Conservation (phyloP, 2,888 invertebrate genomes). For the Carterocephalus palaemon region DNA sequence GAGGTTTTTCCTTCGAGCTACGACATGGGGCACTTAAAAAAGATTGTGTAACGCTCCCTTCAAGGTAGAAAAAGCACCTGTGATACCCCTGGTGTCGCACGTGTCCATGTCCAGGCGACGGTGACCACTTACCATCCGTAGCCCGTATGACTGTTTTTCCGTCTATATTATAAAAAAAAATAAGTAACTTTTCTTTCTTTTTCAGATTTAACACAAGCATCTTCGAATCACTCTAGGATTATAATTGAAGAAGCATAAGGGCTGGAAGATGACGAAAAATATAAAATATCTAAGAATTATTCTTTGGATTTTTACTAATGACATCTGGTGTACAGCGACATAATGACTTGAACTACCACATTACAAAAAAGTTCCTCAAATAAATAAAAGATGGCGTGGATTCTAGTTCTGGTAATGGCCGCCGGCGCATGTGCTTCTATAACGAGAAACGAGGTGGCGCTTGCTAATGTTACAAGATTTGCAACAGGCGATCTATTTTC, state of each 20-base stretch:
- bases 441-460: constrained; percentile 56
- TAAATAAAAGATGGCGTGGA: constrained; percentile 52
- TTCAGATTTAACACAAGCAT: constrained; percentile 16
- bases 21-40: too few relatives aligned
- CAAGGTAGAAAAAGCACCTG: too few relatives aligned
- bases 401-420: constrained; percentile 42
- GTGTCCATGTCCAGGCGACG: too few relatives aligned
- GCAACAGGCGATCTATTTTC: constrained; percentile 81
- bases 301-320: constrained; percentile 22
- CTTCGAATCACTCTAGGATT: background rate
- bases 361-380: constrained; percentile 31
- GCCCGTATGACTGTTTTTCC: too few relatives aligned
- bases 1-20: too few relatives aligned
- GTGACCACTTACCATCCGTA: too few relatives aligned
- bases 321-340: constrained; percentile 38
- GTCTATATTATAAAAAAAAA: too few relatives aligned
- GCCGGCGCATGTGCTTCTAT: constrained; percentile 39
- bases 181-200: background rate
- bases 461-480: constrained; percentile 77
- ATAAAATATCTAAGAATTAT: background rate
- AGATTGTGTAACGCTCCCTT: too few relatives aligned
- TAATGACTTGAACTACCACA: constrained; percentile 39
- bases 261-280: constrained; percentile 2
- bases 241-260: background rate
- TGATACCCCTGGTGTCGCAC: too few relatives aligned